phyloP scores from a whole-genome alignment of 2,797 vertebrate genomes.

The Schizopygopsis pylzovi region DNA sequence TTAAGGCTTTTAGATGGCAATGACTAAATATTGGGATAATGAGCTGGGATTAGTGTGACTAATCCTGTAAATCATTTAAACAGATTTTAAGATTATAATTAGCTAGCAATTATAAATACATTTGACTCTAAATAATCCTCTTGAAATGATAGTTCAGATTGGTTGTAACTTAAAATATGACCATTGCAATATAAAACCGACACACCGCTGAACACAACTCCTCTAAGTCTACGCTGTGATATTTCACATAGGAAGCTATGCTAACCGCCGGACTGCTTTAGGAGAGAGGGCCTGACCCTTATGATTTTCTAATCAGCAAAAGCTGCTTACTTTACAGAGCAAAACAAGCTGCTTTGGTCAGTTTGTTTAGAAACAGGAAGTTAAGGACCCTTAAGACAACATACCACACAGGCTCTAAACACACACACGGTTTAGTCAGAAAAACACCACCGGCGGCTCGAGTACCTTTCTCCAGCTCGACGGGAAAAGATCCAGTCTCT shows the following conservation, averaged over 20 bases:
- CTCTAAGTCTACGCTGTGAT: background rate
- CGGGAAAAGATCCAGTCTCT: conserved; percentile 96
- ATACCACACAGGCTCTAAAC: background rate
- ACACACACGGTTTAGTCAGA: background rate
- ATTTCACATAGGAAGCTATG: background rate
- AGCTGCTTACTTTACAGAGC: conserved; percentile 27
- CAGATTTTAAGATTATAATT: conserved; percentile 35
- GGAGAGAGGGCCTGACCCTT: background rate
- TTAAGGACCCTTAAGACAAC: conserved; percentile 29
- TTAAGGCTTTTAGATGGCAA: background rate
- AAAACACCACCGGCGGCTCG: background rate
- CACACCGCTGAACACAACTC: background rate
- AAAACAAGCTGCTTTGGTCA: conserved; percentile 28
- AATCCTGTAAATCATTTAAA: conserved; percentile 37
- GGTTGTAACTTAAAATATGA: background rate
- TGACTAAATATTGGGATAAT: conserved; percentile 9
- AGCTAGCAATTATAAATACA: conserved; percentile 23
- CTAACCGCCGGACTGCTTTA: background rate
- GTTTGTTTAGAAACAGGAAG: conserved; percentile 36
- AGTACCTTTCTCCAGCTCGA: conserved; percentile 95
- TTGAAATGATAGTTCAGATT: background rate
- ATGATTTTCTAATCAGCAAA: conserved; percentile 29
- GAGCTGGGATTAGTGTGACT: conserved; percentile 1
- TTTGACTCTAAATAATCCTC: conserved; percentile 27
- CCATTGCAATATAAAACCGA: background rate